Evolutionary conservation across 2,113 vertebrate genomes (phyloP).

Genomic region (Balaenoptera acutorostrata): DNA sequence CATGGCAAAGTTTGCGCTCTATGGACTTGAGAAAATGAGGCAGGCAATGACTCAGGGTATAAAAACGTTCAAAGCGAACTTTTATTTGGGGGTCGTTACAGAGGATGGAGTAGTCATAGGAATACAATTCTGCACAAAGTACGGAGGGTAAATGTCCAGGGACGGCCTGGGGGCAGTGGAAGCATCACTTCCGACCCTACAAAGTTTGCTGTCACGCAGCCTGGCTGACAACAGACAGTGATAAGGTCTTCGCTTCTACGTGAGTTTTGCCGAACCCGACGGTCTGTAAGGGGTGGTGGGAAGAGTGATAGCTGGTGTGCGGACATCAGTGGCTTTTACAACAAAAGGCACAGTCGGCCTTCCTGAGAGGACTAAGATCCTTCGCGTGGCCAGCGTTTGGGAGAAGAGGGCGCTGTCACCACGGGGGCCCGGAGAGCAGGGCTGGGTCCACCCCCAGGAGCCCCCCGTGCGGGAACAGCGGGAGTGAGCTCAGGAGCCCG

Average conservation of each 20-base stretch:
- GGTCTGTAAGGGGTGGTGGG: neutral
- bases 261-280: no score
- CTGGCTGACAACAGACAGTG: neutral
- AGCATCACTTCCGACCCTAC: neutral
- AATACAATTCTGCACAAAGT: neutral
- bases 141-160: neutral
- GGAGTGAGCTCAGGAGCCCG: neutral
- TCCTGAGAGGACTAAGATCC: neutral
- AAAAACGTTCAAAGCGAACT: conserved; percentile 41
- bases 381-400: accelerated
- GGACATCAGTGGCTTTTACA: neutral
- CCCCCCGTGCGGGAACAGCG: neutral
- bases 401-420: neutral
- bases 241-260: neutral
- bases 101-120: neutral
- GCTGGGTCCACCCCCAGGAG: accelerated
- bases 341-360: neutral
- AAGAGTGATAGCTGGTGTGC: neutral
- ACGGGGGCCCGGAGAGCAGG: neutral
- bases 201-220: neutral
- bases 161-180: neutral
- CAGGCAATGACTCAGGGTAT: neutral
- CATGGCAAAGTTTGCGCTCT: neutral
- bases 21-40: accelerated
- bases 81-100: conserved; percentile 70